These are phyloP conservation scores for Naso thynnoides DNA, from an alignment of 2,797 vertebrate genomes.

Conservation along the genomic window DNA sequence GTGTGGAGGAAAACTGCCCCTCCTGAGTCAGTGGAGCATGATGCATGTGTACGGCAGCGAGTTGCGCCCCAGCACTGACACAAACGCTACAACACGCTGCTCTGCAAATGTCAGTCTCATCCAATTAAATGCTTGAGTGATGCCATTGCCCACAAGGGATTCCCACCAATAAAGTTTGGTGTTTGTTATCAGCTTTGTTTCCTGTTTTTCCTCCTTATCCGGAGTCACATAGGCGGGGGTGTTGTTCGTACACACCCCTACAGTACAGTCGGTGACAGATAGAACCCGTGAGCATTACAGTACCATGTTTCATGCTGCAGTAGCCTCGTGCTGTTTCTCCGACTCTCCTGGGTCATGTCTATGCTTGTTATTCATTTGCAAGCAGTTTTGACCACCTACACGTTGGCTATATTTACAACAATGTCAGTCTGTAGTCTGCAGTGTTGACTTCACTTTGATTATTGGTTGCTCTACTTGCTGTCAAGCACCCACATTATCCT, in stretches of 20 bases:
- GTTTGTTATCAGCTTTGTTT: slow-evolving; percentile 65
- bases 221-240: slow-evolving; percentile 28
- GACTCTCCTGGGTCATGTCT: slow-evolving; percentile 67
- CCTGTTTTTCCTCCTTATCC: slow-evolving; percentile 40
- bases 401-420: slow-evolving; percentile 75
- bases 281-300: slow-evolving; percentile 37
- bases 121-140: slow-evolving; percentile 81
- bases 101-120: slow-evolving; percentile 81
- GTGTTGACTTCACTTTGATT: slow-evolving; percentile 73
- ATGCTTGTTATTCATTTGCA: slow-evolving; percentile 72
- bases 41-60: slow-evolving; percentile 60
- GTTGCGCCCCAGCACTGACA: slow-evolving; percentile 66
- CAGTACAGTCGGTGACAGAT: slow-evolving; percentile 32
- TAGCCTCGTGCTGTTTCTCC: slow-evolving; percentile 34
- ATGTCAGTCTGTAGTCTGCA: slow-evolving; percentile 67
- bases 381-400: slow-evolving; percentile 79
- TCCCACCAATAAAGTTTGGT: slow-evolving; percentile 64
- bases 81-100: slow-evolving; percentile 73
- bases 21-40: slow-evolving; percentile 65
- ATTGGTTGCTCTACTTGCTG: slow-evolving; percentile 55
- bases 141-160: slow-evolving; percentile 64
- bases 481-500: slow-evolving; percentile 58
- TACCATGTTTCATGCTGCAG: slow-evolving; percentile 36
- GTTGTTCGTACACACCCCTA: slow-evolving; percentile 23
- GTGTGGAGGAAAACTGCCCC: slow-evolving; percentile 42